phyloP scores from a whole-genome alignment of 2,797 vertebrate genomes.

The Anabacerthia variegaticeps region DNA sequence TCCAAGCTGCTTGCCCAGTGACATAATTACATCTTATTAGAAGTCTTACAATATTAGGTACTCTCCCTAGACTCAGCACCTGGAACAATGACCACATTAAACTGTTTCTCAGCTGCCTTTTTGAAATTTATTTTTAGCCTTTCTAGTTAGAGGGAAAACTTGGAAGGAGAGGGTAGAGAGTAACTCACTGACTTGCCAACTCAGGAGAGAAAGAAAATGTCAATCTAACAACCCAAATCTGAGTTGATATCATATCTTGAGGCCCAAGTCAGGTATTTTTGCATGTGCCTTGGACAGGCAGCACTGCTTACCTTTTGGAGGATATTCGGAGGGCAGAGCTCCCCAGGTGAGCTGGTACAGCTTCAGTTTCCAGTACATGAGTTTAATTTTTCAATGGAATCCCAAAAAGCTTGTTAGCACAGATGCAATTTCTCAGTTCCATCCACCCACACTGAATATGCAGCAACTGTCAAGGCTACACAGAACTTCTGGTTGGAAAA shows the following conservation, averaged over 20 bases:
- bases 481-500: slow-evolving; percentile 7
- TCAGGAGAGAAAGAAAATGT: neutral
- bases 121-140: neutral
- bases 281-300: neutral
- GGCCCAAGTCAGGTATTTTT: neutral
- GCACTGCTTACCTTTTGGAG: slow-evolving; percentile 80
- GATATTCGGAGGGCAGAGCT: slow-evolving; percentile 76
- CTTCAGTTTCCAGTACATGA: slow-evolving; percentile 85
- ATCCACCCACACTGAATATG: slow-evolving; percentile 43
- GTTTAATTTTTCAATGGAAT: slow-evolving; percentile 62
- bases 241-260: neutral
- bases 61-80: neutral
- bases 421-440: slow-evolving; percentile 4
- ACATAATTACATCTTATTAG: neutral
- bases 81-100: neutral
- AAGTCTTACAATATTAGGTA: neutral
- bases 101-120: neutral
- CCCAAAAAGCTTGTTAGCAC: slow-evolving; percentile 22
- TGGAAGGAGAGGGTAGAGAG: neutral
- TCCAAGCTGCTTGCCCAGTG: neutral
- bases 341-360: slow-evolving; percentile 79
- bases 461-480: slow-evolving; percentile 46
- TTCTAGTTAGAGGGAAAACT: neutral
- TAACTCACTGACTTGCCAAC: neutral
- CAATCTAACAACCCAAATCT: neutral